Evolutionary conservation across 2,888 invertebrate species (phyloP).

Genomic region (Hoplodrina ambigua): DNA sequence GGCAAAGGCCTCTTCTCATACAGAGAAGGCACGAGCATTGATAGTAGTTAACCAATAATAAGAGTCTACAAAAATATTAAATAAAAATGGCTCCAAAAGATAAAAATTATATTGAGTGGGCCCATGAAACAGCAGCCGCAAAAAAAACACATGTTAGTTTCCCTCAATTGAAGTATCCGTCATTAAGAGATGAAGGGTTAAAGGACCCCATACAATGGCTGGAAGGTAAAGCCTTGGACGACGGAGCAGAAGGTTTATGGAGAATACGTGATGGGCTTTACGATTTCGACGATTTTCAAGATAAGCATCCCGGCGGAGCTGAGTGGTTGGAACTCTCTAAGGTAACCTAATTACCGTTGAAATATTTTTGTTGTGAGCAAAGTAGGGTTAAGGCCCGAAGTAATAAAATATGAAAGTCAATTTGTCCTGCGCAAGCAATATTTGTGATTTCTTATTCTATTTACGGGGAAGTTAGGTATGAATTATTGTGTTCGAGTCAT

Average conservation of each 20-base stretch:
- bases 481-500: slow-evolving; percentile 2
- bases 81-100: slow-evolving; percentile 75
- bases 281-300: slow-evolving; percentile 94
- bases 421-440: slow-evolving; percentile 23
- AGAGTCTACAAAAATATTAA: slow-evolving; percentile 6
- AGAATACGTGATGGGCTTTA: slow-evolving; percentile 94
- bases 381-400: slow-evolving; percentile 24
- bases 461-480: background rate
- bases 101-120: slow-evolving; percentile 74
- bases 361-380: slow-evolving; percentile 42
- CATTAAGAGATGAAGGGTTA: slow-evolving; percentile 83
- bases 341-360: slow-evolving; percentile 79
- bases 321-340: slow-evolving; percentile 94
- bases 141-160: slow-evolving; percentile 88
- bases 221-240: slow-evolving; percentile 91
- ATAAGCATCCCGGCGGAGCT: slow-evolving; percentile 95
- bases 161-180: slow-evolving; percentile 89
- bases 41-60: too few species aligned
- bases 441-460: slow-evolving; percentile 38
- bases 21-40: too few species aligned
- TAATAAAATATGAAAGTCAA: slow-evolving; percentile 38
- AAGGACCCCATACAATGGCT: slow-evolving; percentile 91
- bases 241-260: slow-evolving; percentile 95
- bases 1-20: too few species aligned
- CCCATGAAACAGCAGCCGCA: slow-evolving; percentile 73